These are phyloP conservation scores for Danio kyathit DNA, from an alignment of 2,797 vertebrate species.

Conservation along the genomic window DNA sequence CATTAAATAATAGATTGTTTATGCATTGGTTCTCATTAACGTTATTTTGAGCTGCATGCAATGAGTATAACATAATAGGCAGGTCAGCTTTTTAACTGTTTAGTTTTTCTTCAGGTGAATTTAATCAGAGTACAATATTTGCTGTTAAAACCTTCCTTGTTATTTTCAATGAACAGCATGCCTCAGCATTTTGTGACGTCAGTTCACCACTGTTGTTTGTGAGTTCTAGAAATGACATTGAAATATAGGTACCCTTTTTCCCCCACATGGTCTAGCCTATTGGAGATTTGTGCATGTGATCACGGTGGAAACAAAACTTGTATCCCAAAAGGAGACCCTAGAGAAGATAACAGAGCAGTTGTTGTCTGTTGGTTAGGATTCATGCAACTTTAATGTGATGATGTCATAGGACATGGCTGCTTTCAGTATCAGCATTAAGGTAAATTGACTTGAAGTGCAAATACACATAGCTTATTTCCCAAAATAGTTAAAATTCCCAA, in stretches of 20 bases:
- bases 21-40: background rate
- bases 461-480: background rate
- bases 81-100: background rate
- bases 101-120: no score
- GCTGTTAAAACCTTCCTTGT: background rate
- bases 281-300: slow-evolving; percentile 6
- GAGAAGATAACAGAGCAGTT: background rate
- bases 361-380: background rate
- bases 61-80: background rate
- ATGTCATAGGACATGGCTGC: background rate
- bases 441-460: background rate
- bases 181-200: slow-evolving; percentile 7
- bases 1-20: background rate
- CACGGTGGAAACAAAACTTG: background rate
- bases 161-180: slow-evolving; percentile 20
- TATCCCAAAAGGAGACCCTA: background rate
- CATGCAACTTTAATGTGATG: background rate
- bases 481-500: no score
- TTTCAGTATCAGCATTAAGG: background rate
- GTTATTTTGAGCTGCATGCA: background rate
- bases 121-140: background rate
- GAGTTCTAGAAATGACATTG: slow-evolving; percentile 1
- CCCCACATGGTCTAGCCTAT: no score
- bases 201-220: background rate
- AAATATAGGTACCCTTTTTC: background rate